Evolutionary conservation across 1,140 invertebrate genomes (phyloP).

Genomic region (Triops longicaudatus): DNA sequence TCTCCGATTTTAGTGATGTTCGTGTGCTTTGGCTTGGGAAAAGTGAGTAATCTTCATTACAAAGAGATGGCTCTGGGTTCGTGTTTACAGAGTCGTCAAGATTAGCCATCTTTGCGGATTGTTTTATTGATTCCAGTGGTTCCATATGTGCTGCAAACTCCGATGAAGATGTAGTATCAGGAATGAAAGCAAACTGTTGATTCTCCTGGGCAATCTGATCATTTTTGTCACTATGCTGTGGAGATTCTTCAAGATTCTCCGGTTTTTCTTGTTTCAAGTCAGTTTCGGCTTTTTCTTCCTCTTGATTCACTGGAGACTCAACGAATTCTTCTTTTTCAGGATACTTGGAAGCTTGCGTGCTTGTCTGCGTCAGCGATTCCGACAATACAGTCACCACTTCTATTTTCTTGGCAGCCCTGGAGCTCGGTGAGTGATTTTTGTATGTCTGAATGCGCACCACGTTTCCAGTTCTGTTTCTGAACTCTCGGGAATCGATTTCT

Average conservation of each 20-base stretch:
- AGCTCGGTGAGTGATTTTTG: neutral
- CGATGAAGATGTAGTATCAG: too few relatives aligned
- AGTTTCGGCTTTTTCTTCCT: neutral
- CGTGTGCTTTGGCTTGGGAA: neutral
- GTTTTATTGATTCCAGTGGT: too few relatives aligned
- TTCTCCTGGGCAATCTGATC: neutral
- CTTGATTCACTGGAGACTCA: neutral
- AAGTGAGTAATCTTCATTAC: neutral
- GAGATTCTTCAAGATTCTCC: neutral
- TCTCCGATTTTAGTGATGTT: neutral
- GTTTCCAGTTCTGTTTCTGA: neutral
- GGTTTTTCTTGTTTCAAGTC: neutral
- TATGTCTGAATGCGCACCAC: neutral
- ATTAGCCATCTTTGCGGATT: too few relatives aligned
- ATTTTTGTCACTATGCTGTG: neutral
- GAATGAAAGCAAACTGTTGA: neutral
- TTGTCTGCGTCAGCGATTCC: neutral
- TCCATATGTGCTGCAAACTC: too few relatives aligned
- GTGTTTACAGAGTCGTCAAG: too few relatives aligned
- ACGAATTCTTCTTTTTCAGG: neutral
- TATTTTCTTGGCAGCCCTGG: neutral
- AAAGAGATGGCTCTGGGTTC: neutral
- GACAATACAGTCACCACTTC: neutral
- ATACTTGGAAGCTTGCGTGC: neutral
- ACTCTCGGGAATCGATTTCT: neutral